Conservation (phyloP, 2,888 invertebrate genomes). For the Drosophila helvetica region DNA sequence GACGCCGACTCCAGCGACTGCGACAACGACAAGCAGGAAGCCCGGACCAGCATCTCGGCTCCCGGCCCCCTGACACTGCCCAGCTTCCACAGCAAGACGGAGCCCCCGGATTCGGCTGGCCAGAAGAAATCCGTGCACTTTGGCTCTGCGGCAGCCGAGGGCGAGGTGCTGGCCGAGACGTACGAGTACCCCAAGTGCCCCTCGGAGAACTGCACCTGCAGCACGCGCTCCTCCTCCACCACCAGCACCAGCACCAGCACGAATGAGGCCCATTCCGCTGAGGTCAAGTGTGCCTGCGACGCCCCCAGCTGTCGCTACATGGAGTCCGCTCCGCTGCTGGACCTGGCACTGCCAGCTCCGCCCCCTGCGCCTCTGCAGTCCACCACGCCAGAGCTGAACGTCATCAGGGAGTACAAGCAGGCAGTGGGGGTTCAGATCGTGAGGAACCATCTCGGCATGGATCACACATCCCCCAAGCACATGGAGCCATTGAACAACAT, state of each 20-base stretch:
- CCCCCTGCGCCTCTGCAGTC: slow-evolving; percentile 7
- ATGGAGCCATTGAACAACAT: slow-evolving; percentile 65
- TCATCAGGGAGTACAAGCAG: slow-evolving; percentile 82
- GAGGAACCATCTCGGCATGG: slow-evolving; percentile 18
- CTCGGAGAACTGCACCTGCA: slow-evolving; percentile 83
- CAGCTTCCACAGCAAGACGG: slow-evolving; percentile 49
- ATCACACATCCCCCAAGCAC: too few relatives aligned
- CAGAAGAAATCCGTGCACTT: slow-evolving; percentile 83
- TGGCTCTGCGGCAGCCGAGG: slow-evolving; percentile 66
- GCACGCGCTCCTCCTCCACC: slow-evolving; percentile 82
- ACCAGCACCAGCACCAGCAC: slow-evolving; percentile 80
- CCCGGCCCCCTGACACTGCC: slow-evolving; percentile 73
- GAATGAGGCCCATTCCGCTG: slow-evolving; percentile 58
- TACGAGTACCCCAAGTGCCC: slow-evolving; percentile 83
- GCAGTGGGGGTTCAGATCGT: slow-evolving; percentile 59
- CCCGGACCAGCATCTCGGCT: slow-evolving; percentile 66
- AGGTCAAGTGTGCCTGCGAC: slow-evolving; percentile 75
- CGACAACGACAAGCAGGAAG: slow-evolving; percentile 80
- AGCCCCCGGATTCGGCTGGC: slow-evolving; percentile 40
- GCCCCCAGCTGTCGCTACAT: slow-evolving; percentile 70
- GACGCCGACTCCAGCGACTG: slow-evolving; percentile 81
- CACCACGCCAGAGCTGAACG: slow-evolving; percentile 69
- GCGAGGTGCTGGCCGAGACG: slow-evolving; percentile 77
- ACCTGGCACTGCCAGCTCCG: slow-evolving; percentile 18
- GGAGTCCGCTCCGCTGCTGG: slow-evolving; percentile 18